Conservation (phyloP, 2,113 vertebrate species). For the Pseudopodoces humilis region DNA sequence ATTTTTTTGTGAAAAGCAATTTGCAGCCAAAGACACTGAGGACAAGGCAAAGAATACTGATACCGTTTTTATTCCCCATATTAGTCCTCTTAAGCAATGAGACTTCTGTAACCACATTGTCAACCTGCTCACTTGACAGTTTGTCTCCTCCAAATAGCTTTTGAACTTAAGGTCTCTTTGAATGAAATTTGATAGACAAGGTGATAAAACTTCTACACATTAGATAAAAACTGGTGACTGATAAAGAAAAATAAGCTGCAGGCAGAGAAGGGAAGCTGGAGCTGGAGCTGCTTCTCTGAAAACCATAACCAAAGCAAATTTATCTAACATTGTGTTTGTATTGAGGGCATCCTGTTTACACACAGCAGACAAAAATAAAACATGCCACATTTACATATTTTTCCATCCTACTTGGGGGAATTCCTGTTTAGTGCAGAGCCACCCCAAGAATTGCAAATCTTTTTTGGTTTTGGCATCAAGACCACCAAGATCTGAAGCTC, state of each 20-base stretch:
- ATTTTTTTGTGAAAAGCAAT: not conserved
- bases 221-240: not conserved
- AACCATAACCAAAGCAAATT: not conserved
- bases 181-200: not conserved
- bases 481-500: not conserved
- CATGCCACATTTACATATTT: not conserved
- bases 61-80: not conserved
- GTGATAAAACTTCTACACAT: not conserved
- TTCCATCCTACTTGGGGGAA: not conserved
- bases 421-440: not conserved
- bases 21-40: not conserved
- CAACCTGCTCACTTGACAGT: not conserved
- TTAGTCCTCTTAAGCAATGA: not conserved
- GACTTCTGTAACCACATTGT: not conserved
- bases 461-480: not conserved
- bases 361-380: not conserved
- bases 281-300: not conserved
- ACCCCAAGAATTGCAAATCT: not conserved
- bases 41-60: not conserved
- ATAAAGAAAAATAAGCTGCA: not conserved
- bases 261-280: not conserved
- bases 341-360: not conserved
- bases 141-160: not conserved
- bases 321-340: not conserved
- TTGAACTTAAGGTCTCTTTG: not conserved